These are phyloP conservation scores for Pimephales promelas DNA, from an alignment of 2,113 vertebrate species.

Conservation along the genomic window DNA sequence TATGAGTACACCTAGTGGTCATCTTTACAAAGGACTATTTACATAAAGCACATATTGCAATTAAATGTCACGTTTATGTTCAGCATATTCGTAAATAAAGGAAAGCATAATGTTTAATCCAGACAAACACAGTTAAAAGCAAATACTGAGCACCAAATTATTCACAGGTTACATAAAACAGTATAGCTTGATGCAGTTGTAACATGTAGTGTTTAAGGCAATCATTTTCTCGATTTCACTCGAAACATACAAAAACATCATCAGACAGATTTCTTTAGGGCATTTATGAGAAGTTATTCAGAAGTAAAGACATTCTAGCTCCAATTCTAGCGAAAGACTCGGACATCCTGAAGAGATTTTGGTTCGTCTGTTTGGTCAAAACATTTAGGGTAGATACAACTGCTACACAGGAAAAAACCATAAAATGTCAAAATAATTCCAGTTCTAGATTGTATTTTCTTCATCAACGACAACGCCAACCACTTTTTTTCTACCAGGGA, in stretches of 20 bases:
- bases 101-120: conserved; percentile 23
- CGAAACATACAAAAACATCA: neutral
- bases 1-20: conserved; percentile 49
- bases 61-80: conserved; percentile 12
- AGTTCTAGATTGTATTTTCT: conserved; percentile 44
- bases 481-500: neutral
- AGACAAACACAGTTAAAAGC: neutral
- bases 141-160: conserved; percentile 26
- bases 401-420: conserved; percentile 29
- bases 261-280: neutral
- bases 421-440: conserved; percentile 35
- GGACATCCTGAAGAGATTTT: neutral
- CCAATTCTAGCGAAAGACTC: neutral
- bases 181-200: neutral
- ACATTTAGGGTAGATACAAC: neutral
- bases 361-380: conserved; percentile 23
- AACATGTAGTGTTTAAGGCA: conserved; percentile 29
- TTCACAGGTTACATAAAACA: conserved; percentile 22
- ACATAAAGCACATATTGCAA: conserved; percentile 34
- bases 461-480: neutral
- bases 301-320: neutral
- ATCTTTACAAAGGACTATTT: conserved; percentile 27
- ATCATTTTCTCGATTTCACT: neutral
- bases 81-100: conserved; percentile 15
- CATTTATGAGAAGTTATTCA: neutral